These are phyloP conservation scores for Clarias fuscus DNA, from an alignment of 2,797 vertebrate species.

Conservation along the genomic window DNA sequence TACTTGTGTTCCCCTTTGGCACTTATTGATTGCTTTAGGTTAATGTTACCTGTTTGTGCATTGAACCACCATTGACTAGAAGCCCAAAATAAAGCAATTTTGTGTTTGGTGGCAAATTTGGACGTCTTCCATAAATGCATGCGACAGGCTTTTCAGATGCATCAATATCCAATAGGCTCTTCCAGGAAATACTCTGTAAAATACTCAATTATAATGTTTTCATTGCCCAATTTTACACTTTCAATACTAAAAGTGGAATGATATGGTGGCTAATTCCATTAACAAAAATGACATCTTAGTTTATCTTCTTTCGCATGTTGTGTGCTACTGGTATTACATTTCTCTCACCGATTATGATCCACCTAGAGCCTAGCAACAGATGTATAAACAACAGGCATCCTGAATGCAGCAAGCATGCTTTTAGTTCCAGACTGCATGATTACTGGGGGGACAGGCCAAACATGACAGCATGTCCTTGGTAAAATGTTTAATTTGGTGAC, in stretches of 20 bases:
- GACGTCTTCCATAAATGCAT: neutral
- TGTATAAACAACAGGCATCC: neutral
- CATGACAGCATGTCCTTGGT: neutral
- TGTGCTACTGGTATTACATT: neutral
- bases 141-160: neutral
- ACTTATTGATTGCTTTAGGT: neutral
- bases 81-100: neutral
- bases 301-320: neutral
- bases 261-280: neutral
- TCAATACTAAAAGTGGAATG: neutral
- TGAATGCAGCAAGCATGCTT: neutral
- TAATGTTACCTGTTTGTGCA: too few species aligned
- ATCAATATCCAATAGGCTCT: neutral
- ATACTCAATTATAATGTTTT: neutral
- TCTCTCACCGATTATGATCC: neutral
- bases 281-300: neutral
- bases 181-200: neutral
- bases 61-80: neutral
- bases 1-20: neutral
- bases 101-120: neutral
- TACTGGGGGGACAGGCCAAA: slow-evolving; percentile 26
- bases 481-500: neutral
- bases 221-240: neutral
- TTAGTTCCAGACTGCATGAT: slow-evolving; percentile 16
- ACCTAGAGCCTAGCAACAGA: neutral